phyloP scores from a whole-genome alignment of 2,113 vertebrate genomes.

The Halcyon malimbica region DNA sequence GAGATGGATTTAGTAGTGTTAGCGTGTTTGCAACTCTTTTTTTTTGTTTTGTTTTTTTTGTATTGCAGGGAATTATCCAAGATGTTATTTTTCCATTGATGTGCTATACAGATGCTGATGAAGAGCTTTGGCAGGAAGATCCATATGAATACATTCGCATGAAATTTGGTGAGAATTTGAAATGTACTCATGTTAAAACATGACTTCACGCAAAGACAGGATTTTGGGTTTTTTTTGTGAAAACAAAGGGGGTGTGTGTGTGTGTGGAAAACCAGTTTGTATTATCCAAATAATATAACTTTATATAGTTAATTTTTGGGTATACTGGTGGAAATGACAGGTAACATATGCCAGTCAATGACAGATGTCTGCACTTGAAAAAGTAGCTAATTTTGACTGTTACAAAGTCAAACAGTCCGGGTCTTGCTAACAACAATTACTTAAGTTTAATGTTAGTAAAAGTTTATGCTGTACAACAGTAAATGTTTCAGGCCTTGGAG shows the following conservation, averaged over 20 bases:
- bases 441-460: neutral
- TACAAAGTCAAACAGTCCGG: neutral
- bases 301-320: neutral
- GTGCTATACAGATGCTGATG: constrained; percentile 99
- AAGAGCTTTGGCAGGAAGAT: constrained; percentile 98
- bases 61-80: constrained; percentile 83
- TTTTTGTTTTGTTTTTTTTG: constrained; percentile 6
- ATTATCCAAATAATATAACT: neutral
- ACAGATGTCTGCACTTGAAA: neutral
- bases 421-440: neutral
- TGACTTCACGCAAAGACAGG: fast-evolving
- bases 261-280: neutral
- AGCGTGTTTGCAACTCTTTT: neutral
- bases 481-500: neutral
- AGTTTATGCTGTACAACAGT: neutral
- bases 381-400: neutral
- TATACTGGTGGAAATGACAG: neutral
- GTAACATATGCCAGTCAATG: neutral
- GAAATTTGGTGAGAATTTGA: constrained; percentile 90
- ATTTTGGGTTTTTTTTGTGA: neutral
- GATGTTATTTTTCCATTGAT: constrained; percentile 90
- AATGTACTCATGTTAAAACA: neutral
- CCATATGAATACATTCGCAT: constrained; percentile 99
- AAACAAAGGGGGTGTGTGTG: neutral
- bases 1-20: neutral